Percentiles rank a stretch among this genome's conserved stretches.
phyloP scores from a whole-genome alignment of 2,888 invertebrate genomes.

The Fabriciana adippe region DNA sequence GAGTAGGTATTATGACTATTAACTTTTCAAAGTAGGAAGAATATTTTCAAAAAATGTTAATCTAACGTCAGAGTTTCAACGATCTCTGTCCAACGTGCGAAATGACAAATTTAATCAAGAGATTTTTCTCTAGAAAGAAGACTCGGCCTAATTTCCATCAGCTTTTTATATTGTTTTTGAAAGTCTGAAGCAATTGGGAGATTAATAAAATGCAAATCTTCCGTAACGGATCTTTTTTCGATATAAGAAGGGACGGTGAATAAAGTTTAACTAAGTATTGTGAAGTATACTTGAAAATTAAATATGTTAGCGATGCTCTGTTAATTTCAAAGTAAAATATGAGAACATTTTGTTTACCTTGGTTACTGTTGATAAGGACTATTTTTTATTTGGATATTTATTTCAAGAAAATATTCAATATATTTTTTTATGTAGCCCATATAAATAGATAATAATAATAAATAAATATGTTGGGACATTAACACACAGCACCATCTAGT shows the following conservation, averaged over 20 bases:
- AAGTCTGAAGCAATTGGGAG: slow-evolving; percentile 25
- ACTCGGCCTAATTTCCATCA: slow-evolving; percentile 26
- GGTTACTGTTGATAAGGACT: too few relatives aligned
- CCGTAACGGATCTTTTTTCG: slow-evolving; percentile 26
- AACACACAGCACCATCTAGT: too few relatives aligned
- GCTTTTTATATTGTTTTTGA: slow-evolving; percentile 27
- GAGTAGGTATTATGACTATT: not conserved
- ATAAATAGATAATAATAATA: too few relatives aligned
- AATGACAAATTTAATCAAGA: slow-evolving; percentile 30
- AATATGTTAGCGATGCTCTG: too few relatives aligned
- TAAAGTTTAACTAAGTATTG: slow-evolving; percentile 5
- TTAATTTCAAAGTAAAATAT: too few relatives aligned
- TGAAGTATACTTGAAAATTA: slow-evolving; percentile 2
- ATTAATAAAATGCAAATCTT: slow-evolving; percentile 33
- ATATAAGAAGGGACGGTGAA: slow-evolving; percentile 20
- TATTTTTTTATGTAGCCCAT: too few relatives aligned
- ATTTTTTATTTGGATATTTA: too few relatives aligned
- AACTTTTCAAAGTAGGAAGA: not conserved
- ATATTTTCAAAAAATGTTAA: not conserved
- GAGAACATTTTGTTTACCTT: too few relatives aligned
- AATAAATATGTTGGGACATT: too few relatives aligned
- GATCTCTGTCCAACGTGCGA: slow-evolving; percentile 4
- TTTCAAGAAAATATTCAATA: too few relatives aligned
- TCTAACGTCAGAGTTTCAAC: slow-evolving; percentile 5
- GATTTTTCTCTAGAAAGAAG: slow-evolving; percentile 17